Conservation (phyloP, 2,113 vertebrate species). For the Vulpes ferrilata region DNA sequence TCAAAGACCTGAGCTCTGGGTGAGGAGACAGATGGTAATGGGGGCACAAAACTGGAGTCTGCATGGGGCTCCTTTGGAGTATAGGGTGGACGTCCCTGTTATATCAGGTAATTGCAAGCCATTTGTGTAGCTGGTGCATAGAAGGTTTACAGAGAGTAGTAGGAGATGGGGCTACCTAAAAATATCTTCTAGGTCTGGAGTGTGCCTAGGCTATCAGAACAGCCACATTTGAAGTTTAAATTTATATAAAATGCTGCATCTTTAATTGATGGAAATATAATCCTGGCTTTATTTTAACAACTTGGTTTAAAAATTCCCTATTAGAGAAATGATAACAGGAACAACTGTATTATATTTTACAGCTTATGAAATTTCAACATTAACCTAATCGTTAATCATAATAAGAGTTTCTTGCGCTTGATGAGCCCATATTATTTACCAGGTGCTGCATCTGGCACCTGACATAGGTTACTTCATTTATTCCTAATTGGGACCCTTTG, state of each 20-base stretch:
- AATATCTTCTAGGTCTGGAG: not conserved
- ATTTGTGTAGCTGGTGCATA: not conserved
- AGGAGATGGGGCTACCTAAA: not conserved
- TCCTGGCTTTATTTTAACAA: not conserved
- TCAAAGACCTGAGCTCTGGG: not conserved
- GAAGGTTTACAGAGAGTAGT: rapidly evolving
- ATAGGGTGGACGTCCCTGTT: too few relatives aligned
- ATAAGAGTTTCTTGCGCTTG: not conserved
- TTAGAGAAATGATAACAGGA: not conserved
- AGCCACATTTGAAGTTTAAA: not conserved
- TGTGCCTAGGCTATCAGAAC: not conserved
- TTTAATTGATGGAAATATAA: not conserved
- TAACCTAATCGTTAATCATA: not conserved
- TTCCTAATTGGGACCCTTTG: not conserved
- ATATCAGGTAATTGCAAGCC: rapidly evolving
- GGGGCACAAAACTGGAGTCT: not conserved
- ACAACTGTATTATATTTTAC: not conserved
- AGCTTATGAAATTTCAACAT: not conserved
- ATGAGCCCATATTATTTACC: not conserved
- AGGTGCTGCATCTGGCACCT: not conserved
- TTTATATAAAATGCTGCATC: not conserved
- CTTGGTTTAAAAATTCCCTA: not conserved
- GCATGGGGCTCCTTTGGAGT: rapidly evolving
- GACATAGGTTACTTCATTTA: not conserved
- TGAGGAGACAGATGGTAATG: not conserved